Percentiles rank a stretch among this genome's conserved stretches.
Evolutionary conservation across 2,888 invertebrate genomes (phyloP).

Genomic region (Meta bourneti): DNA sequence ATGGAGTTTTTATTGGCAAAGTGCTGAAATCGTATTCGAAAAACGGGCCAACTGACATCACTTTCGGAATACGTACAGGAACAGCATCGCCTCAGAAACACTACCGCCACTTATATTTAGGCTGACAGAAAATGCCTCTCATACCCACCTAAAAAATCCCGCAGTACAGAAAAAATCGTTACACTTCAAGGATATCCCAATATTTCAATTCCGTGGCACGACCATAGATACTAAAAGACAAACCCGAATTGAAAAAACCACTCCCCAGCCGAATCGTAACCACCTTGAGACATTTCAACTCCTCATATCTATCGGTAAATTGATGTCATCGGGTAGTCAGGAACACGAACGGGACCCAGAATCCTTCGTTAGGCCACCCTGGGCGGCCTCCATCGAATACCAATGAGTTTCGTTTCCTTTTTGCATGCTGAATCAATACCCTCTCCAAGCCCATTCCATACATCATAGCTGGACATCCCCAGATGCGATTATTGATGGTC

Average conservation of each 20-base stretch:
- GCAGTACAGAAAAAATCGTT: background rate
- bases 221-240: background rate
- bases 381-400: slow-evolving; percentile 22
- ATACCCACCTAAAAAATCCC: no score
- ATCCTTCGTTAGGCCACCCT: slow-evolving; percentile 5
- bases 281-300: background rate
- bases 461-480: slow-evolving; percentile 5
- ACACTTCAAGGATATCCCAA: background rate
- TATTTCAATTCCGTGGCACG: background rate
- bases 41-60: no score
- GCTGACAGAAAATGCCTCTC: no score
- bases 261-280: background rate
- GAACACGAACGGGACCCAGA: background rate
- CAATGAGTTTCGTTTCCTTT: slow-evolving; percentile 18
- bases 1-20: no score
- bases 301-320: background rate
- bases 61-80: no score
- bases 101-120: no score
- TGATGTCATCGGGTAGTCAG: background rate
- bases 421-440: slow-evolving; percentile 21
- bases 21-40: no score
- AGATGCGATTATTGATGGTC: background rate
- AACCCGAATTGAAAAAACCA: background rate
- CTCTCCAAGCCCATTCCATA: background rate
- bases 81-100: no score